These are phyloP conservation scores for Steinernema carpocapsae DNA, from an alignment of 2,888 invertebrate genomes.

Conservation along the genomic window DNA sequence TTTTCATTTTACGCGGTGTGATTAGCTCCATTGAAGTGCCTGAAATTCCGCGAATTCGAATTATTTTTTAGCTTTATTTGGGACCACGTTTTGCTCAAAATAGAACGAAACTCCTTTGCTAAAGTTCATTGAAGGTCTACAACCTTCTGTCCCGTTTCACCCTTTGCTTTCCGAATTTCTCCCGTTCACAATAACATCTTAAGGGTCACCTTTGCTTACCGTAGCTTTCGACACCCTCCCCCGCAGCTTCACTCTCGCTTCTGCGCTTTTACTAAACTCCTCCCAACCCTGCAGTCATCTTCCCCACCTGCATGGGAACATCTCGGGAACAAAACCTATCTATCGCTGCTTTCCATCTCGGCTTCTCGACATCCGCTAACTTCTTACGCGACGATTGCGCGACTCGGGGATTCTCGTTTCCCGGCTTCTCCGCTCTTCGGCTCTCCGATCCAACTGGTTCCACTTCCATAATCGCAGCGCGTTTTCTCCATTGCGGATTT, in stretches of 20 bases:
- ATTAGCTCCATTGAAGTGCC: no score
- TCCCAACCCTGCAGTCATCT: conserved; percentile 26
- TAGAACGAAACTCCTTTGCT: no score
- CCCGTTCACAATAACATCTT: not conserved
- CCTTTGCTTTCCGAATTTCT: not conserved
- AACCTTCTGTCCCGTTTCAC: not conserved
- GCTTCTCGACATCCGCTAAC: conserved; percentile 34
- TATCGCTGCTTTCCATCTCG: conserved; percentile 14
- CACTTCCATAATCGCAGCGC: conserved; percentile 30
- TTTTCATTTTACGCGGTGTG: no score
- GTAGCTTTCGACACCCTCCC: not conserved
- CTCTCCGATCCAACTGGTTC: conserved; percentile 28
- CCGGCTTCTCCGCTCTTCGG: not conserved
- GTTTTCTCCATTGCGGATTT: conserved; percentile 30
- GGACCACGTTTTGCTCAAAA: no score
- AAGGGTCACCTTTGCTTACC: not conserved
- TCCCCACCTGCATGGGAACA: not conserved
- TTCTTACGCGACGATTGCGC: conserved; percentile 34
- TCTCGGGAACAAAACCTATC: conserved; percentile 8
- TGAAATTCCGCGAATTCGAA: not conserved
- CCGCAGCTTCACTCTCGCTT: not conserved
- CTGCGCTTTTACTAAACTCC: not conserved
- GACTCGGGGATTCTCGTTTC: conserved; percentile 5
- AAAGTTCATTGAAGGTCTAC: not conserved
- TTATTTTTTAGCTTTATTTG: not conserved